Evolutionary conservation across 2,797 vertebrate species (phyloP), one percentile per base, ranked within the genome.

Genomic region (Gambelia wislizenii): DNA sequence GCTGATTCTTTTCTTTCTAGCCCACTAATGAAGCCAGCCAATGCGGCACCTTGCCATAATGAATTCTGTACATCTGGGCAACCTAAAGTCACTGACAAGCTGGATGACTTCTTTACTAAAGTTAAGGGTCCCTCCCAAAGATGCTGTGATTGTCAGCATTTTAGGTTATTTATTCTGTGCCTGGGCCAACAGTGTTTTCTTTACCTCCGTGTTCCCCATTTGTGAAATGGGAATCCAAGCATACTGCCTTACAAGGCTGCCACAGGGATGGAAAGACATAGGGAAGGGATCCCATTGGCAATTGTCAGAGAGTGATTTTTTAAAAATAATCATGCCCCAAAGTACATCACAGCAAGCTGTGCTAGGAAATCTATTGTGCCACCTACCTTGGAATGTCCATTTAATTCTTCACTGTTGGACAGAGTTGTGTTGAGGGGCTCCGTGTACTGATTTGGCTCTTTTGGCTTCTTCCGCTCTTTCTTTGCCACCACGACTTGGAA

Each of bases 321-420:
- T 8, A 9, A 64, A 10, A 27, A 56, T 22, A 22, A 59, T 22
- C 5, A 18, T 59, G 20, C 56, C 56, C 56, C 20, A 22, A 59
- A 59, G 22, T 59, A 59, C 56, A 59, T 6, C 56, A 59, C 4
- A 4, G 56, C 56, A 59, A 22, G 56, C 20, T 1, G 4, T 5
- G 56, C 4, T 59, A 22, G 69, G 33, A 70, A 6, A 18, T 47
- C 0, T 13, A 0, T 2, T 47, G 36, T 8, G 69, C 61, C 47
- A 87, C 95, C 25, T 96, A 97, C 97, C 97, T 97, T 96, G 91
- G 96, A 87, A 70, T 93, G 91, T 54, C 91, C 94, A 0, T 90
- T 94, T 81, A 98, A 95, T 85, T 98, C 98, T 82, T 99, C 98
- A 0, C 97, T 98, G 98, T 98, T 98, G 87, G 98, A 98, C 20